Evolutionary conservation across 2,113 vertebrate species (phyloP), one percentile per base, ranked within the genome.

Genomic region (Lepus europaeus): DNA sequence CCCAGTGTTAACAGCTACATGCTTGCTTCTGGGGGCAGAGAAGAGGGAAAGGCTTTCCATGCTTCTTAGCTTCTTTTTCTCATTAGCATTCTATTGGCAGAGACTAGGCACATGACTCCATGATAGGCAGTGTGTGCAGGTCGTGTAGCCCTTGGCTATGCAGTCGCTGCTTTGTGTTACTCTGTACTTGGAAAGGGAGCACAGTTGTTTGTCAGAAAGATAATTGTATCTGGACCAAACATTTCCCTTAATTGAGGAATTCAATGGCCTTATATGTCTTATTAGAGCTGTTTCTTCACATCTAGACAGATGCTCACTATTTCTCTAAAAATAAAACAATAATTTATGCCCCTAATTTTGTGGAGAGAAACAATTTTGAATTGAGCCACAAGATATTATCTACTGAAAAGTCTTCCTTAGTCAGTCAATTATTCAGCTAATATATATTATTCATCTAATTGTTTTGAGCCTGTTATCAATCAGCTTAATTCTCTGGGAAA

Each of bases 271-370:
- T 82, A 10, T 64, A 11, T 19, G 12, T 74, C 80, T 82, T 69
- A 49, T 23, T n/a, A n/a, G 39, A 78, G 22, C 9, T 63, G 22
- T 53, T 64, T 49, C n/a, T 39, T 31, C 33, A 11, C 9, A 59
- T 66, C 63, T 13, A 68, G 23, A 27, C 13, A 33, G 29, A 83
- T 8, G 12, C 16, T 19, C 7, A 79, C 7, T 5, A 51, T 66
- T 66, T 84, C 9, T 80, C 72, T 63, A 73, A 92, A 95, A 89
- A 31, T 61, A 45, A 93, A 93, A 70, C 0, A 33, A 19, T 59
- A 59, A 84, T 59, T 64, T 72, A 51, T 86, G 6, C 49, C 36
- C 29, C n/a, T 86, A 56, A 85, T 76, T 92, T 86, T 79, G 20
- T 85, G 49, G 5, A 14, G 13, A 76, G 31, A 87, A 84, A 77